Percentiles rank a stretch among this genome's conserved stretches.
Evolutionary conservation across 23 tunicate genomes (phyloP).

Genomic region (Clavelina lepadiformis): DNA sequence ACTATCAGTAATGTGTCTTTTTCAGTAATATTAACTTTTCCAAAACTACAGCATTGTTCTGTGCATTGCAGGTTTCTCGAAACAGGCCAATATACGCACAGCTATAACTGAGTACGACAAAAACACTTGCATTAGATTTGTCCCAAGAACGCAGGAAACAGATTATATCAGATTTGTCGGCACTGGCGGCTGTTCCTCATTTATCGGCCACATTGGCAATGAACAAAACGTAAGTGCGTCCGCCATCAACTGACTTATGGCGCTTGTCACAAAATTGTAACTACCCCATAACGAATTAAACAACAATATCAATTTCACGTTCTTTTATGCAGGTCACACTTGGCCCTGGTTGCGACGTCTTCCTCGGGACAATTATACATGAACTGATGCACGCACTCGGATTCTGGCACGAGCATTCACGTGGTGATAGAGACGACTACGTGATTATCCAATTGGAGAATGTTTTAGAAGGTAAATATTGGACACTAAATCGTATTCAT

Average conservation of each 20-base stretch:
- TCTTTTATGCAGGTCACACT: background rate
- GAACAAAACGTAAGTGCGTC: background rate
- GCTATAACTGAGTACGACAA: constrained; percentile 3
- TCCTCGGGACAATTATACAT: background rate
- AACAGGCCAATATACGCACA: background rate
- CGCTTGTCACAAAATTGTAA: no score
- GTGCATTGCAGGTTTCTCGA: background rate
- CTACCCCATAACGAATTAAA: no score
- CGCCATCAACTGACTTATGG: no score
- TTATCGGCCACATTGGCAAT: constrained; percentile 1
- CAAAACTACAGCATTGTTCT: no score
- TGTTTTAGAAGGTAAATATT: background rate
- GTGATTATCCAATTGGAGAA: background rate
- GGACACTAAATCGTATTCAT: no score
- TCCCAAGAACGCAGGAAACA: background rate
- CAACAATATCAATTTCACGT: background rate
- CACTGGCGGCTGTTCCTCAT: background rate
- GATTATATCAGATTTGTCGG: background rate
- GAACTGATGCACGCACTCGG: constrained; percentile 15
- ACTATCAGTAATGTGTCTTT: no score
- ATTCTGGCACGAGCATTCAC: constrained; percentile 14
- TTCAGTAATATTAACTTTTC: no score
- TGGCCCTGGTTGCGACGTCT: background rate
- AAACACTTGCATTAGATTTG: constrained; percentile 10
- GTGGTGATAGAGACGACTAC: constrained; percentile 6